These are phyloP conservation scores for Drosophila barbarae DNA, from an alignment of 2,888 invertebrate species.

Conservation along the genomic window DNA sequence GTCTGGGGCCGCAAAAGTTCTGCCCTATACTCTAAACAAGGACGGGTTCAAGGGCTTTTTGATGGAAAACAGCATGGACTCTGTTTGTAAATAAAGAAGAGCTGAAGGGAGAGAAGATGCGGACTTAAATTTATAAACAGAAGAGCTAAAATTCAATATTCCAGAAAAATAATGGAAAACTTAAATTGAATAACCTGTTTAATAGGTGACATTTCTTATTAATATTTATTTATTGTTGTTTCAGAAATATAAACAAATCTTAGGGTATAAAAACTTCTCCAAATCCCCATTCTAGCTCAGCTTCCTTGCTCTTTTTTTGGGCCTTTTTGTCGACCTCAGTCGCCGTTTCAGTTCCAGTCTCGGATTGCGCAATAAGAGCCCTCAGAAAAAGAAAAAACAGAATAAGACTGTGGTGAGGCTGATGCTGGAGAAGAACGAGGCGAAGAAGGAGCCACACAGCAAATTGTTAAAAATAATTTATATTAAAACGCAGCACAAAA, in stretches of 20 bases:
- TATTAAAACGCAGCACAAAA: conserved; percentile 69
- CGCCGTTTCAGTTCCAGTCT: conserved; percentile 51
- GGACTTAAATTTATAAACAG: no score
- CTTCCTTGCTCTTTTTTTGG: conserved; percentile 24
- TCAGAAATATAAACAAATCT: no score
- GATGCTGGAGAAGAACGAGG: conserved; percentile 6
- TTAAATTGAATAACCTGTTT: no score
- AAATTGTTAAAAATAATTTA: conserved; percentile 72
- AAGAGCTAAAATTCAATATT: no score
- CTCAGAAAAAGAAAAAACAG: conserved; percentile 15
- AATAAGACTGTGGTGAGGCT: conserved; percentile 15
- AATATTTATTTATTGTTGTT: not conserved
- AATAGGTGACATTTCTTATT: not conserved
- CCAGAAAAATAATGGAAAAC: no score
- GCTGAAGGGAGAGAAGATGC: not conserved
- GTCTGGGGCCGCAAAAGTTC: conserved; percentile 54
- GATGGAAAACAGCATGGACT: no score
- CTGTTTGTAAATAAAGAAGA: not conserved
- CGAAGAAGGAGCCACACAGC: conserved; percentile 43
- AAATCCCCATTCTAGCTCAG: not conserved
- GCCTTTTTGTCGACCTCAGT: conserved; percentile 41
- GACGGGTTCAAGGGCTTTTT: conserved; percentile 28
- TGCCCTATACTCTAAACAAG: conserved; percentile 38
- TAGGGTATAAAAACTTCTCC: conserved; percentile 3
- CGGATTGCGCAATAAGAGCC: conserved; percentile 62